Conservation (phyloP, 2,797 vertebrate species). For the Moxostoma hubbsi region DNA sequence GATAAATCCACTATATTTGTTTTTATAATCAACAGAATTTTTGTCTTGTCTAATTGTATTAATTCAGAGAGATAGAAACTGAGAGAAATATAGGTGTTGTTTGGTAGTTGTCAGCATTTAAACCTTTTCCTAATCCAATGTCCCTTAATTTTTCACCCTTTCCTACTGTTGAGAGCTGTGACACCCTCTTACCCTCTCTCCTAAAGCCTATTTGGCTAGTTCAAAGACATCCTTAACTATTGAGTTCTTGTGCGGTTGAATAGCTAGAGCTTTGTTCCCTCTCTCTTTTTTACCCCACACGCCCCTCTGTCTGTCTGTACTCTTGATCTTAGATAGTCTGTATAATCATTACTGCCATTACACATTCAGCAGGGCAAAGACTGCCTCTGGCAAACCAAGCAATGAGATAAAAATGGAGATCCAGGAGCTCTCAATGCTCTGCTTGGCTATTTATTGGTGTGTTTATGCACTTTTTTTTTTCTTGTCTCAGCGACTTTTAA, state of each 20-base stretch:
- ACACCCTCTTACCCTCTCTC: neutral
- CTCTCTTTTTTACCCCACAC: neutral
- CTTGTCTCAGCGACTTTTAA: neutral
- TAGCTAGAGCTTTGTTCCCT: neutral
- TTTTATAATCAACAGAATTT: too few species aligned
- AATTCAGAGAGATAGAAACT: neutral
- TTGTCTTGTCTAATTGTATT: neutral
- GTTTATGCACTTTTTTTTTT: neutral
- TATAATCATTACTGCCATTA: conserved; percentile 58
- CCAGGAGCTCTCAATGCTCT: conserved; percentile 3
- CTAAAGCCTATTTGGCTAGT: neutral
- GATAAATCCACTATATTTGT: too few species aligned
- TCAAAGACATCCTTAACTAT: conserved; percentile 9
- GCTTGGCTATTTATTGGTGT: conserved; percentile 32
- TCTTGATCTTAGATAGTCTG: conserved; percentile 47
- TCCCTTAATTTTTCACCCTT: neutral
- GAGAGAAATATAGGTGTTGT: neutral
- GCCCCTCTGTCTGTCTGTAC: conserved; percentile 12
- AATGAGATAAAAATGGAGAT: conserved; percentile 38
- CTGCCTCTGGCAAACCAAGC: conserved; percentile 43
- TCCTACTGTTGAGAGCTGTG: neutral
- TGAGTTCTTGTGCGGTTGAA: conserved; percentile 1
- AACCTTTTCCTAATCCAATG: neutral
- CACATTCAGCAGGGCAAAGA: conserved; percentile 58
- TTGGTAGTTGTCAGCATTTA: neutral